Base-by-base conservation (phyloP, 23 tunicate species). In the Trididemnum miniatum region DNA sequence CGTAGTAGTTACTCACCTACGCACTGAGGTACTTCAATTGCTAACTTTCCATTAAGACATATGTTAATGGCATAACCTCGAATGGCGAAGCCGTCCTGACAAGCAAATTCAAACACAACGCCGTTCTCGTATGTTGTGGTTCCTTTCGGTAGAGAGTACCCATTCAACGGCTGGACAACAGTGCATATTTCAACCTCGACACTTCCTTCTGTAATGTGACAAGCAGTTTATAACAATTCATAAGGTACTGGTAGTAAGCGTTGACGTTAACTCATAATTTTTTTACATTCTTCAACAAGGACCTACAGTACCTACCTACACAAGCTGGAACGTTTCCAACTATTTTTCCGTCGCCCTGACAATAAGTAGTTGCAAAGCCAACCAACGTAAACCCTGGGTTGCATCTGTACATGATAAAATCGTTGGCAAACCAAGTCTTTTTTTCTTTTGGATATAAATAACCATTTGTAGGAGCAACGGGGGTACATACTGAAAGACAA, bases 381-480 rank as follows among this genome's bases (percentile, higher is more conserved):
- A 22, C 29, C n/a, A 62, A 62, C n/a, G 26, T 62, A n/a, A 12
- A 62, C 26, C 67, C 67, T 12, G 67, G 67, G 3, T 12, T 12
- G 29, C 67, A 62, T 5, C 26, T 22, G 67, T 62, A 62, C 26
- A 62, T 62, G 29, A 62, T 62, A 3, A 62, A n/a, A 3, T 62
- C 67, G n/a, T 62, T 62, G 5, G 67, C 67, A 5, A 20, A 26
- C 67, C 67, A 62, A 22, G 67, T 24, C 29, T 24, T 22, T n/a
- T 62, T 62, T 26, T 62, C 67, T 62, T 24, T 62, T 62, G 67
- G 67, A 62, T 62, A 62, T 24, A 62, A 62, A 26, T 12, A 62
- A 3, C 67, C 67, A 24, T 62, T 18, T 5, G 3, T 5, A 22
- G 67, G 67, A 20, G 67, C 67, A 20, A 4, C 23, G 3, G 67